A percentile compares a stretch with the other conserved stretches of the same genome.
These are phyloP conservation scores for Polypedilum vanderplanki DNA, from an alignment of 1,140 invertebrate species.

Conservation along the genomic window DNA sequence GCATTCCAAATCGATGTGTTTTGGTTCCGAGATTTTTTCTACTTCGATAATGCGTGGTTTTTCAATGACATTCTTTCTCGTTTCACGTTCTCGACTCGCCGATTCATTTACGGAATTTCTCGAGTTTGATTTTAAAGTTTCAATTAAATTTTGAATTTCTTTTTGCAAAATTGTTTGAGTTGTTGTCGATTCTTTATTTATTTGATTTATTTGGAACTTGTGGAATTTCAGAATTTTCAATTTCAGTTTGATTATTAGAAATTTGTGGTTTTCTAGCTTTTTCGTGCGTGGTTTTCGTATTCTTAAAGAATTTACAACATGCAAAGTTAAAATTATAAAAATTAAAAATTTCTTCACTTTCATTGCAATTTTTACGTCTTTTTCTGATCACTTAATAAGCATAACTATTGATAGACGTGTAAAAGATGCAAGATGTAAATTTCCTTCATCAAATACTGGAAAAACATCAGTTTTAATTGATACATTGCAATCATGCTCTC, in stretches of 20 bases:
- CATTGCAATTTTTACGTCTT: neutral
- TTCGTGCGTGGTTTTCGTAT: neutral
- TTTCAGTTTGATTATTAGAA: neutral
- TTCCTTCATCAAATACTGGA: neutral
- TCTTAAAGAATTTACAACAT: neutral
- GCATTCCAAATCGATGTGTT: neutral
- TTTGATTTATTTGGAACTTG: neutral
- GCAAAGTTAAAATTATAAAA: neutral
- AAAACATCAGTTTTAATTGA: neutral
- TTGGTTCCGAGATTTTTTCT: neutral
- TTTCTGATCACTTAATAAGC: neutral
- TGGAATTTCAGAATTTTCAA: no score
- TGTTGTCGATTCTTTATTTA: neutral
- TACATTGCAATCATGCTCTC: neutral
- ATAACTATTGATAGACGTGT: neutral
- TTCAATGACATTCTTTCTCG: neutral
- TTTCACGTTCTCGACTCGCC: no score
- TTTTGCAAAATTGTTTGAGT: neutral
- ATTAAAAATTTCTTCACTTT: neutral
- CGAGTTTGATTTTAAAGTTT: neutral
- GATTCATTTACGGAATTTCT: neutral
- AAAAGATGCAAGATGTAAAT: neutral
- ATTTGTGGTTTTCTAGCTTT: neutral
- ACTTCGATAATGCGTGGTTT: neutral
- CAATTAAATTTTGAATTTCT: conserved; percentile 4